Conservation (phyloP, 2,888 invertebrate genomes). For the Stenodema calcarata region DNA sequence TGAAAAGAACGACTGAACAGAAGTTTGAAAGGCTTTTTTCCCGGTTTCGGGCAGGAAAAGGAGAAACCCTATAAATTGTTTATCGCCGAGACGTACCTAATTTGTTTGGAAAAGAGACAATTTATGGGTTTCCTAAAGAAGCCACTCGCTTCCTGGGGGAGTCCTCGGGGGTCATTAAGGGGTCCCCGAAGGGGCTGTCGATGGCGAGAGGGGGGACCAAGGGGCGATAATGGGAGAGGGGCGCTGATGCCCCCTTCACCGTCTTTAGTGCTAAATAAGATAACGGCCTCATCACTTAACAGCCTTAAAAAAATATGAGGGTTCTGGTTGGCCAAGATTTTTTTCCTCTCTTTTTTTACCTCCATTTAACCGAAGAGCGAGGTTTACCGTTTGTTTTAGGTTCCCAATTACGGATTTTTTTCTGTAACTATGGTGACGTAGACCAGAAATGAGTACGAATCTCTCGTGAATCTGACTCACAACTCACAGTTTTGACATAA, state of each 20-base stretch:
- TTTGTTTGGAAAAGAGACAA: constrained; percentile 28
- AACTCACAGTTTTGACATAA: no score
- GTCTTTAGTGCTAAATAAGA: constrained; percentile 1
- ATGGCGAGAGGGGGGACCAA: not conserved
- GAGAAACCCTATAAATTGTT: constrained; percentile 12
- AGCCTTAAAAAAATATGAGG: not conserved
- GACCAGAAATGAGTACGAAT: no score
- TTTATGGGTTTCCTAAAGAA: constrained; percentile 25
- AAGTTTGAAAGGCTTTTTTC: not conserved
- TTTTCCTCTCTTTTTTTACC: not conserved
- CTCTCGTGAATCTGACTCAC: no score
- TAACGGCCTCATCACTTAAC: constrained; percentile 15
- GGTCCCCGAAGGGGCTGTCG: not conserved
- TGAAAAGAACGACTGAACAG: not conserved
- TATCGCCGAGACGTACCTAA: not conserved
- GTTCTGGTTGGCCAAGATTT: not conserved
- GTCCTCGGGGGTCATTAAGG: constrained; percentile 4
- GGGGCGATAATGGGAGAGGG: not conserved
- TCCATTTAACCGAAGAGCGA: no score
- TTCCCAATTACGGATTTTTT: no score
- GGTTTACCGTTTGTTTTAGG: no score
- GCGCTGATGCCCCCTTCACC: not conserved
- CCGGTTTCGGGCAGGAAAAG: not conserved
- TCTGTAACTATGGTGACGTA: no score
- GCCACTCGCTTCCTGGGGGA: not conserved